Percentiles rank a stretch among this genome's conserved stretches.
phyloP scores from a whole-genome alignment of 1,140 invertebrate species.

The Palaemon carinicauda region DNA sequence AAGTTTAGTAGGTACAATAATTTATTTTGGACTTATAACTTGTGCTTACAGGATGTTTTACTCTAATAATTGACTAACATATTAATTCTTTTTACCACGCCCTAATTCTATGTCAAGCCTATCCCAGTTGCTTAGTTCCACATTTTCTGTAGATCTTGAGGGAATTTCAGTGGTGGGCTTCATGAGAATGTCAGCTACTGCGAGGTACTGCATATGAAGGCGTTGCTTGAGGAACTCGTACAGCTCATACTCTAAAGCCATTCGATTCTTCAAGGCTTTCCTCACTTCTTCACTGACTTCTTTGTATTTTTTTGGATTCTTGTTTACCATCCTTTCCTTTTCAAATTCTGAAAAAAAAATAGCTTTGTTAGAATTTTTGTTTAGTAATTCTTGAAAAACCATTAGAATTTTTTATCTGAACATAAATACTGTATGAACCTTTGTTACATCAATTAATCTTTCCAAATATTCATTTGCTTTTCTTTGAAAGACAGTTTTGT shows the following conservation, averaged over 20 bases:
- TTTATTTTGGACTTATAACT: no score
- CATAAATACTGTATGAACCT: no score
- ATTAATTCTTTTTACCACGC: background rate
- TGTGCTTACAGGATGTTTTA: no score
- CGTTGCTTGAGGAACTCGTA: conserved; percentile 88
- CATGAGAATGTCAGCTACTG: background rate
- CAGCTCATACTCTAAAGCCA: conserved; percentile 88
- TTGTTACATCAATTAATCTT: no score
- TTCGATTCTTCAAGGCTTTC: conserved; percentile 81
- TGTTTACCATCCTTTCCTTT: conserved; percentile 65
- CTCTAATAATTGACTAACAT: no score
- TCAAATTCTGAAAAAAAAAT: conserved; percentile 71
- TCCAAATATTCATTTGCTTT: no score
- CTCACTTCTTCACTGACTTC: conserved; percentile 85
- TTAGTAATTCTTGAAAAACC: background rate
- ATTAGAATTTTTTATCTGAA: no score
- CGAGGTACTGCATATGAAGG: conserved; percentile 76
- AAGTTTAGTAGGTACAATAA: no score
- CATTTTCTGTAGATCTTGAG: background rate
- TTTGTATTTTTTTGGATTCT: conserved; percentile 86
- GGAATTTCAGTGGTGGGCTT: conserved; percentile 29
- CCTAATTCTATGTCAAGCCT: conserved; percentile 40
- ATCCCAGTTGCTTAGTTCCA: conserved; percentile 6
- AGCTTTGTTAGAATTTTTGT: background rate
- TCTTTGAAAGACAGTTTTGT: no score